phyloP scores from a whole-genome alignment of 2,797 vertebrate genomes.

The Thaleichthys pacificus region DNA sequence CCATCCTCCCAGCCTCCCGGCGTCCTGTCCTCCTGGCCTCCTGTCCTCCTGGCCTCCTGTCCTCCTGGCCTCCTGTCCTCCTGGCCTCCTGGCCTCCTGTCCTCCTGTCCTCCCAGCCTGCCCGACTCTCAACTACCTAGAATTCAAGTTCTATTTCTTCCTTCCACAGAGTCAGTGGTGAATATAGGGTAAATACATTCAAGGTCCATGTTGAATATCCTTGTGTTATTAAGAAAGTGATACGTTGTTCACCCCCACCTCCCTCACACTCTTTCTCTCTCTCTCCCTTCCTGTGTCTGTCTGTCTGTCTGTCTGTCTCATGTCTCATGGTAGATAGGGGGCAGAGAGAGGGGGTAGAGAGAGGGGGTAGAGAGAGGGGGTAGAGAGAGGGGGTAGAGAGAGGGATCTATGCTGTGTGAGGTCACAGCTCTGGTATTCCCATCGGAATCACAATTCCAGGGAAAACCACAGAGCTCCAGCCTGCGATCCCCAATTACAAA shows the following conservation, averaged over 20 bases:
- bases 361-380: constrained; percentile 15
- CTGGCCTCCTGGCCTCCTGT: too few relatives aligned
- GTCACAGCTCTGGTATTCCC: constrained; percentile 72
- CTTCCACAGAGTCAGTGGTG: too few relatives aligned
- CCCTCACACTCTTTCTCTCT: background rate
- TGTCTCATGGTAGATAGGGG: constrained; percentile 61
- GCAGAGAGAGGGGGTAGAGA: constrained; percentile 49
- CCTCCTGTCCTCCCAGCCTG: too few relatives aligned
- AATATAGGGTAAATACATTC: too few relatives aligned
- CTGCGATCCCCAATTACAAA: constrained; percentile 56
- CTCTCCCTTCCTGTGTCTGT: background rate
- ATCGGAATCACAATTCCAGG: constrained; percentile 62
- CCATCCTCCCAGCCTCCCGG: background rate
- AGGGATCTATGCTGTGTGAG: constrained; percentile 64
- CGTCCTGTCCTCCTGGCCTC: background rate
- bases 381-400: constrained; percentile 34
- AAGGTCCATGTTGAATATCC: too few relatives aligned
- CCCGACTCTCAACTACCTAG: background rate
- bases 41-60: too few relatives aligned
- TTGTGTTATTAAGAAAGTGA: too few relatives aligned
- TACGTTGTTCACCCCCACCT: too few relatives aligned
- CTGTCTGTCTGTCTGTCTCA: constrained; percentile 8
- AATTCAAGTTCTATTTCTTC: too few relatives aligned
- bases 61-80: too few relatives aligned
- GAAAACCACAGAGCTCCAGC: constrained; percentile 58